Percentiles rank a stretch among this genome's conserved stretches.
Evolutionary conservation across 2,888 invertebrate genomes (phyloP).

Genomic region (Holacanthella duospinosa): DNA sequence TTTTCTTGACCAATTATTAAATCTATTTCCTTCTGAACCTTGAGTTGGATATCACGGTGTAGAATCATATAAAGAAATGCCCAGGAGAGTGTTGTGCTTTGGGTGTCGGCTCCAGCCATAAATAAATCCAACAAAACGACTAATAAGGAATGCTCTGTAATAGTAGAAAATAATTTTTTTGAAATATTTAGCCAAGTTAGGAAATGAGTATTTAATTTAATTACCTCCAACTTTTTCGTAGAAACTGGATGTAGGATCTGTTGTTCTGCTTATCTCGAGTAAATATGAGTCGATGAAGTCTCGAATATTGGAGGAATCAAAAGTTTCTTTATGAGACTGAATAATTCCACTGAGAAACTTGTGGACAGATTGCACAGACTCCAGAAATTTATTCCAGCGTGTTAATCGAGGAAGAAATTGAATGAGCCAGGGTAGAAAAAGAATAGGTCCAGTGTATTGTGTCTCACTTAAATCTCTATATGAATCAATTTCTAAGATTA

Average conservation of each 20-base stretch:
- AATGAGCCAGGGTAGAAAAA: slow-evolving; percentile 35
- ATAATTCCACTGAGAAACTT: slow-evolving; percentile 29
- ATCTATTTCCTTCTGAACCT: slow-evolving; percentile 39
- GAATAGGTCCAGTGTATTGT: slow-evolving; percentile 34
- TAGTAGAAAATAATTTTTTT: neutral
- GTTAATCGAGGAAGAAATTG: slow-evolving; percentile 29
- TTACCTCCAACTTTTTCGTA: slow-evolving; percentile 27
- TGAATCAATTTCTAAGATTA: neutral
- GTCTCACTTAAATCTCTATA: slow-evolving; percentile 35
- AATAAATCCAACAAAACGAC: slow-evolving; percentile 37
- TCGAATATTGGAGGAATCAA: slow-evolving; percentile 15
- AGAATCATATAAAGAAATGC: slow-evolving; percentile 39
- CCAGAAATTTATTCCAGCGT: slow-evolving; percentile 32
- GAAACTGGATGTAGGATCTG: slow-evolving; percentile 29
- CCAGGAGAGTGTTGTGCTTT: slow-evolving; percentile 37
- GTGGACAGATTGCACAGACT: slow-evolving; percentile 30
- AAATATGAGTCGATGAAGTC: slow-evolving; percentile 36
- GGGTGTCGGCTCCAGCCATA: slow-evolving; percentile 38
- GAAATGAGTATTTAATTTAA: neutral
- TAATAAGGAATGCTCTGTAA: slow-evolving; percentile 37
- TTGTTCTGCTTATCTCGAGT: slow-evolving; percentile 26
- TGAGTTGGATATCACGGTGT: slow-evolving; percentile 37
- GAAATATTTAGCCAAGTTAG: neutral
- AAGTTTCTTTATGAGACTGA: slow-evolving; percentile 21
- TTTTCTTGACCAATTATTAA: slow-evolving; percentile 36